Evolutionary conservation across 2,797 vertebrate species (phyloP).

Genomic region (Siniperca undulata): DNA sequence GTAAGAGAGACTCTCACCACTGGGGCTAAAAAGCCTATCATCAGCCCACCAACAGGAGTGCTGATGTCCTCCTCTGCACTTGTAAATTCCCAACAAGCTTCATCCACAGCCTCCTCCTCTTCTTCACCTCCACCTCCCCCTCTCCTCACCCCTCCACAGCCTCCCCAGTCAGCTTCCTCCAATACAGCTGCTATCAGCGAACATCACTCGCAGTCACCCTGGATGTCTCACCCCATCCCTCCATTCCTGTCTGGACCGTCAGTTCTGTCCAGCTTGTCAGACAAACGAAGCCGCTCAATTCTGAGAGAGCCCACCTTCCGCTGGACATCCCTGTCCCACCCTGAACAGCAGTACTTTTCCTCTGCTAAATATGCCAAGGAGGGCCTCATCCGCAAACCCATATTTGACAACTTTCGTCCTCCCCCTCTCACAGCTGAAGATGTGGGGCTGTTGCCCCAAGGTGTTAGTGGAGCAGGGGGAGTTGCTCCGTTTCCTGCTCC

Average conservation of each 20-base stretch:
- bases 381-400: slow-evolving; percentile 97
- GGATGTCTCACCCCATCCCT: slow-evolving; percentile 93
- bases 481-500: slow-evolving; percentile 86
- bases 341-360: slow-evolving; percentile 95
- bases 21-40: slow-evolving; percentile 84
- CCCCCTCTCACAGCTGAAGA: slow-evolving; percentile 96
- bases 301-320: slow-evolving; percentile 96
- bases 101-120: slow-evolving; percentile 89
- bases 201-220: slow-evolving; percentile 86
- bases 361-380: slow-evolving; percentile 99
- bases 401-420: slow-evolving; percentile 98
- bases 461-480: slow-evolving; percentile 76
- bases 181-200: slow-evolving; percentile 87
- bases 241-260: slow-evolving; percentile 90
- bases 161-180: slow-evolving; percentile 84
- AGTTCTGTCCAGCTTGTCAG: slow-evolving; percentile 86
- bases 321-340: slow-evolving; percentile 94
- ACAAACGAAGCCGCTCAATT: slow-evolving; percentile 94
- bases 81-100: slow-evolving; percentile 89
- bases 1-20: slow-evolving; percentile 80
- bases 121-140: slow-evolving; percentile 96
- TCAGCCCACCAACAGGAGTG: slow-evolving; percentile 87
- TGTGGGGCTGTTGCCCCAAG: slow-evolving; percentile 91
- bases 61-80: slow-evolving; percentile 89
- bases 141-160: slow-evolving; percentile 91